phyloP scores from a whole-genome alignment of 2,888 invertebrate species.

The Hypselothyrea guttata region DNA sequence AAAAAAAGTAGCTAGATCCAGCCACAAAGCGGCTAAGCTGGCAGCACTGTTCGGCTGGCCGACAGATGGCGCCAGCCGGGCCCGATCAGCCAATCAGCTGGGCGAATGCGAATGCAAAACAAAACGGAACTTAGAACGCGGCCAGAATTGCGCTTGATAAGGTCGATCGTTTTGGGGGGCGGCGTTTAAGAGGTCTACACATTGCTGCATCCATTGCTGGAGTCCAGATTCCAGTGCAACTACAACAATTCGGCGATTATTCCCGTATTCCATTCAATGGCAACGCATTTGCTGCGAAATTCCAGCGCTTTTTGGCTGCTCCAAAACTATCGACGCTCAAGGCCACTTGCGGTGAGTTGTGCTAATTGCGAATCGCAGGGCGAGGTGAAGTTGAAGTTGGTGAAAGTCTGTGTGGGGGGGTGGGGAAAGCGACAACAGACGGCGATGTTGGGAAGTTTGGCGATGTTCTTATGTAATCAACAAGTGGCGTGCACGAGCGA shows the following conservation, averaged over 20 bases:
- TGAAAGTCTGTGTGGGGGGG: background rate
- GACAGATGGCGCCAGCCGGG: constrained; percentile 27
- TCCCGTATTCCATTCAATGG: no score
- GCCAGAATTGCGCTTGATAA: constrained; percentile 38
- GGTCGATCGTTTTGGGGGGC: constrained; percentile 48
- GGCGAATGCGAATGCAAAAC: constrained; percentile 42
- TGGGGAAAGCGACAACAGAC: constrained; percentile 4
- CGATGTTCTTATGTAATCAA: constrained; percentile 56
- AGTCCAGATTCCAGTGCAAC: no score
- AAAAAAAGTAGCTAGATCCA: no score
- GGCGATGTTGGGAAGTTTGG: constrained; percentile 13
- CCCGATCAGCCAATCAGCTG: constrained; percentile 49
- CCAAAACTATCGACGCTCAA: constrained; percentile 57
- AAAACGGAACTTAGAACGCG: constrained; percentile 41
- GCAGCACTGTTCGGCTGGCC: no score
- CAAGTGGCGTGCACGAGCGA: constrained; percentile 8
- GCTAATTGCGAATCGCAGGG: no score
- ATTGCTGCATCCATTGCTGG: constrained; percentile 2
- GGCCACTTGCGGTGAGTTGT: constrained; percentile 49
- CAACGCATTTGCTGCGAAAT: constrained; percentile 72
- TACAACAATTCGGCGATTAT: no score
- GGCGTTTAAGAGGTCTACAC: constrained; percentile 15
- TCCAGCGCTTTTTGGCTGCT: constrained; percentile 59
- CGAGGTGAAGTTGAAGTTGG: background rate
- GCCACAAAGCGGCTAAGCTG: no score